phyloP scores from a whole-genome alignment of 2,888 invertebrate genomes.

The Agapostemon virescens region DNA sequence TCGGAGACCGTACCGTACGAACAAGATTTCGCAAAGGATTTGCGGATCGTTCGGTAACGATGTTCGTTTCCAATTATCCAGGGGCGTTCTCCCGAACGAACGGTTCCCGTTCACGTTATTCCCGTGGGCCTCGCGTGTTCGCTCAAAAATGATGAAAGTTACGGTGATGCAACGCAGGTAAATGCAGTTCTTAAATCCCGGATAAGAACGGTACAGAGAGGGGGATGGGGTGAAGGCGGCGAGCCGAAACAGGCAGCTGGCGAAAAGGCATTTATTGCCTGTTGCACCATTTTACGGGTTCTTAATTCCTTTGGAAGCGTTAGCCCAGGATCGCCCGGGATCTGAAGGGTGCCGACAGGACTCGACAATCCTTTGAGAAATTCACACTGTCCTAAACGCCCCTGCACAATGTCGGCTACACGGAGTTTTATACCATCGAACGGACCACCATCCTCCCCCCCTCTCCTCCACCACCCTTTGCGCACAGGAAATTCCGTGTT shows the following conservation, averaged over 20 bases:
- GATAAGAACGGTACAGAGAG: constrained; percentile 52
- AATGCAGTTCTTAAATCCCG: constrained; percentile 69
- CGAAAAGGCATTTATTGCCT: constrained; percentile 77
- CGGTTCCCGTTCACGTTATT: constrained; percentile 49
- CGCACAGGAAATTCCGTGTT: background rate
- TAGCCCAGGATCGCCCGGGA: constrained; percentile 54
- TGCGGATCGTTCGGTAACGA: constrained; percentile 27
- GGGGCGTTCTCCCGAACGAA: constrained; percentile 33
- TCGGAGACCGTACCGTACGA: background rate
- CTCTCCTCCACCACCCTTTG: no score
- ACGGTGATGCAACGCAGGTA: constrained; percentile 67
- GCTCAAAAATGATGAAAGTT: constrained; percentile 66
- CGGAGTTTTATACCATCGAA: constrained; percentile 21
- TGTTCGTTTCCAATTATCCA: constrained; percentile 54
- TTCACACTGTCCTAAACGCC: constrained; percentile 68
- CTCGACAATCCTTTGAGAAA: constrained; percentile 68
- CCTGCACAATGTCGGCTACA: constrained; percentile 44
- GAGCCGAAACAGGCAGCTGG: constrained; percentile 71
- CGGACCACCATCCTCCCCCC: no score
- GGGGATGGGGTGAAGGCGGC: constrained; percentile 17
- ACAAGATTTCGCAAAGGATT: constrained; percentile 1
- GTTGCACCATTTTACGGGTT: constrained; percentile 76
- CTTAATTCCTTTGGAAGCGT: constrained; percentile 70
- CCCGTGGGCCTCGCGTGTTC: constrained; percentile 47
- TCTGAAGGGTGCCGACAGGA: constrained; percentile 61